Evolutionary conservation across 2,888 invertebrate species (phyloP).

Genomic region (Yponomeuta cagnagella): DNA sequence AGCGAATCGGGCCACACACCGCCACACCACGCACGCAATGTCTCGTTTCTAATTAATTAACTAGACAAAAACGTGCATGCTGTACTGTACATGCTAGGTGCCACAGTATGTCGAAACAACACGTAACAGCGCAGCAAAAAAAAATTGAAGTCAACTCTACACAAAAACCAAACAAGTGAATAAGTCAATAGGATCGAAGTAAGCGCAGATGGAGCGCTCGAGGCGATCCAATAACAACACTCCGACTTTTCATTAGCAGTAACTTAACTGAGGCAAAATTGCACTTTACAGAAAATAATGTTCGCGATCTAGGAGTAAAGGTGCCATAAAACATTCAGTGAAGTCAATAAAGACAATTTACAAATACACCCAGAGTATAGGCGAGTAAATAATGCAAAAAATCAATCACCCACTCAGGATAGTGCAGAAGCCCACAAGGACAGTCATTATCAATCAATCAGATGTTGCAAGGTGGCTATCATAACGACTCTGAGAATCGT

Average conservation of each 20-base stretch:
- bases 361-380: background rate
- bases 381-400: constrained; percentile 9
- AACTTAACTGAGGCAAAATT: constrained; percentile 47
- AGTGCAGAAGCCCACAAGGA: constrained; percentile 30
- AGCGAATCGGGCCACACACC: constrained; percentile 26
- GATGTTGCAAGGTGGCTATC: constrained; percentile 25
- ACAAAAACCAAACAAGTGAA: constrained; percentile 22
- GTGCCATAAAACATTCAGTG: background rate
- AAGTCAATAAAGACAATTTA: background rate
- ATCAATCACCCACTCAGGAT: constrained; percentile 9
- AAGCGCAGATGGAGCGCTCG: constrained; percentile 31
- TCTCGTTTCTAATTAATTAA: constrained; percentile 21
- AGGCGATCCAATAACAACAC: constrained; percentile 47
- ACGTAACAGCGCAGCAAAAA: constrained; percentile 20
- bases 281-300: constrained; percentile 30
- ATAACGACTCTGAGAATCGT: constrained; percentile 27
- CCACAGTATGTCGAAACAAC: constrained; percentile 10
- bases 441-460: constrained; percentile 55
- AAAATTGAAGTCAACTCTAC: constrained; percentile 23
- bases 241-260: constrained; percentile 62
- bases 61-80: constrained; percentile 17
- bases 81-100: background rate
- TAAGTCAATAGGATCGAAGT: constrained; percentile 38
- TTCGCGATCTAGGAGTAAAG: constrained; percentile 20
- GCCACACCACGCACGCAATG: constrained; percentile 22